Base-by-base conservation (phyloP, 2,113 vertebrate species). In the Herpailurus yagouaroundi region DNA sequence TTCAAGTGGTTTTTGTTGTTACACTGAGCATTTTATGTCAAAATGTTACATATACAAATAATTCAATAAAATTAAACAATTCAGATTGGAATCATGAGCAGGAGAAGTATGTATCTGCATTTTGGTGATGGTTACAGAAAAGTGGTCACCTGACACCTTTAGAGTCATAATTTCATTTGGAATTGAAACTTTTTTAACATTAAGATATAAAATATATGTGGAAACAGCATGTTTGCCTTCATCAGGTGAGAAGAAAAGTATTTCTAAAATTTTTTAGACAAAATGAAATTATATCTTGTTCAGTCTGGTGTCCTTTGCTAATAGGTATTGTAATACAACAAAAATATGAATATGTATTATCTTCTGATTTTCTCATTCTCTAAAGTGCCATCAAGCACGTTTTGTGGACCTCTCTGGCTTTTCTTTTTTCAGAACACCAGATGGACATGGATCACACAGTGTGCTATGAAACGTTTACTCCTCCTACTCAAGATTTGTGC, bases 401-500 rank as follows among this genome's bases (percentile, higher is more conserved):
- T 94, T 50, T 79, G 38, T n/a, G 85, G 96, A 96, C 89, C 89
- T 97, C 64, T 27, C 63, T 69, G 77, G 60, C 66, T 98, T 68
- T 60, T 64, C 89, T 66, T 91, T 63, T 79, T 89, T 93, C 93
- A 84, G 97, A 96, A 89, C 79, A 76, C 81, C 98, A 98, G 97
- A 98, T 98, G 98, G 95, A 66, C 2, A 21, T 71, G 68, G 89
- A 93, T 93, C 91, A 96, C 95, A 96, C 38, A 66, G 83, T 64
- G 91, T 97, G 73, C 97, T 64, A 21, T 38, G 86, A 97, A 95
- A 83, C 94, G 81, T 86, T 90, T 76, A 66, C 89, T 84, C 96
- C 95, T 97, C 97, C 98, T 77, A 95, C 97, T 95, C 96, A 87
- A 66, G 95, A 79, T 94, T 77, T 60, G 66, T 84, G 81, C 91